phyloP scores from a whole-genome alignment of 2,113 vertebrate species.

The Megalops atlanticus region DNA sequence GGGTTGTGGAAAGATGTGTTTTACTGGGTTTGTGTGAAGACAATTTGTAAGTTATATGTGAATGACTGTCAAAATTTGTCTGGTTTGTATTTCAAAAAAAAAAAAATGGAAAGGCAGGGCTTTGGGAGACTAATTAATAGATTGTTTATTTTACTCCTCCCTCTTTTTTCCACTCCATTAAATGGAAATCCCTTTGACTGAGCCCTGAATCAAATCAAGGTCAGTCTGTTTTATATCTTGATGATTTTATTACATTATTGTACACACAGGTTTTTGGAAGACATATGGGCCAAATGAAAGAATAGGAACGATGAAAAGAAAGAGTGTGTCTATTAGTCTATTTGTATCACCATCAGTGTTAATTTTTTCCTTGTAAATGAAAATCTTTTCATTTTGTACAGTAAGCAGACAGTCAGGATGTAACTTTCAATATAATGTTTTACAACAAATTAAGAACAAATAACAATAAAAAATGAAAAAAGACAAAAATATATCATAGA shows the following conservation, averaged over 20 bases:
- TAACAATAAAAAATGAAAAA: slow-evolving; percentile 55
- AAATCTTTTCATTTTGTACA: slow-evolving; percentile 75
- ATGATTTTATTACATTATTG: slow-evolving; percentile 69
- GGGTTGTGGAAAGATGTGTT: not conserved
- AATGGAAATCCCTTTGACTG: slow-evolving; percentile 58
- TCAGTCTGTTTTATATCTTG: slow-evolving; percentile 46
- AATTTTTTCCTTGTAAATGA: slow-evolving; percentile 70
- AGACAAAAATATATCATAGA: slow-evolving; percentile 70
- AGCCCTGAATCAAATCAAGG: slow-evolving; percentile 65
- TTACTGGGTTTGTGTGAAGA: slow-evolving; percentile 8
- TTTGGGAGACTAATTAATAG: slow-evolving; percentile 33
- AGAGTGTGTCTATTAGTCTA: slow-evolving; percentile 50
- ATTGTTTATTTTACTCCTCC: slow-evolving; percentile 46
- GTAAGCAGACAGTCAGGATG: slow-evolving; percentile 74
- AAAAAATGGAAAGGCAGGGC: not conserved
- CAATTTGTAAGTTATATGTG: slow-evolving; percentile 12
- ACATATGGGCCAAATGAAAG: slow-evolving; percentile 51
- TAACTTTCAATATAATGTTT: slow-evolving; percentile 73
- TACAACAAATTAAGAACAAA: slow-evolving; percentile 73
- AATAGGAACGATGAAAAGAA: not conserved
- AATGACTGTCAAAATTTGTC: not conserved
- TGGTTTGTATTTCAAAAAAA: slow-evolving; percentile 16
- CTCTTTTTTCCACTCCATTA: slow-evolving; percentile 13
- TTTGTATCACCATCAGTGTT: slow-evolving; percentile 59
- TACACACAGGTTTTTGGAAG: slow-evolving; percentile 56